A percentile compares a stretch with the other conserved stretches of the same genome.
Conservation (phyloP, 2,888 invertebrate genomes). For the Coelopa pilipes region DNA sequence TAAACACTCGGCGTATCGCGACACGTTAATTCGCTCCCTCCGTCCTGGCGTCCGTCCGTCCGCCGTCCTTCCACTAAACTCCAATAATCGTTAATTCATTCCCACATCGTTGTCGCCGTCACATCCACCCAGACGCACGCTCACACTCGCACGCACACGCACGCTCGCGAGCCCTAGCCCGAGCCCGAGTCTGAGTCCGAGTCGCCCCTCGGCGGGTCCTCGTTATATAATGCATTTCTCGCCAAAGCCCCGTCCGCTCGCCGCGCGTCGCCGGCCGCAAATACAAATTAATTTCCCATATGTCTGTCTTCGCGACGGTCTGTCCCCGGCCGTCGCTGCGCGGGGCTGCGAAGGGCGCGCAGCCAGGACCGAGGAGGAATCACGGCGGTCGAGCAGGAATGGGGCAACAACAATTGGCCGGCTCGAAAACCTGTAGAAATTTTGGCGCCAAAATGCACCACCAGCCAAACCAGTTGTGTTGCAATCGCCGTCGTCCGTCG, state of each 20-base stretch:
- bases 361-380: too few species aligned
- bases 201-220: not conserved
- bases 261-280: constrained; percentile 11
- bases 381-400: too few species aligned
- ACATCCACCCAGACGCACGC: not conserved
- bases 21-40: constrained; percentile 9
- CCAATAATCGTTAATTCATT: constrained; percentile 32
- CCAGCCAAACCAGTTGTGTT: constrained; percentile 13
- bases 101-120: constrained; percentile 29
- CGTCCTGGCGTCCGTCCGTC: too few species aligned
- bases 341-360: too few species aligned
- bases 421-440: constrained; percentile 34
- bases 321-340: too few species aligned
- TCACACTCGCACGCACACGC: not conserved
- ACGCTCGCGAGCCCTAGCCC: not conserved
- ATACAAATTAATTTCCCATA: constrained; percentile 25
- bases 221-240: constrained; percentile 22
- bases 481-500: not conserved
- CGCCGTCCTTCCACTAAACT: constrained; percentile 14
- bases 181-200: too few species aligned
- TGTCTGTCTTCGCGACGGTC: not conserved
- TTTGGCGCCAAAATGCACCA: constrained; percentile 35
- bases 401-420: too few species aligned
- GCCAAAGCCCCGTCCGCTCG: constrained; percentile 6
- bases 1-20: not conserved